phyloP scores from a whole-genome alignment of 2,888 invertebrate genomes.

The Trachelus stipa region DNA sequence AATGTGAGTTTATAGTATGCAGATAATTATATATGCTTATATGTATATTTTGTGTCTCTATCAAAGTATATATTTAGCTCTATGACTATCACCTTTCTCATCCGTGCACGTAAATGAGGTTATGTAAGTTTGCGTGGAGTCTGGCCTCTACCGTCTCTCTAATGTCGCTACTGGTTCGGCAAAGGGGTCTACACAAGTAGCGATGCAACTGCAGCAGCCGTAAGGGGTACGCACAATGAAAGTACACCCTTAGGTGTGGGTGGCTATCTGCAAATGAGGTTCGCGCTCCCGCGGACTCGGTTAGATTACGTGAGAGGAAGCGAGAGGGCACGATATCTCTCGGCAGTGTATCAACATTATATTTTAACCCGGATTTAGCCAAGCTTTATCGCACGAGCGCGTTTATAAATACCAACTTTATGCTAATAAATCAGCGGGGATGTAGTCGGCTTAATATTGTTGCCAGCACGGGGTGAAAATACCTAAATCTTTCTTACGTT shows the following conservation, averaged over 20 bases:
- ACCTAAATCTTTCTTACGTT: slow-evolving; percentile 26
- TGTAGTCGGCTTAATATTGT: slow-evolving; percentile 27
- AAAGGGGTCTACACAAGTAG: background rate
- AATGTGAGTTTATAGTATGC: slow-evolving; percentile 20
- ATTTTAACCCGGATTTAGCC: slow-evolving; percentile 27
- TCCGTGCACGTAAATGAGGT: background rate
- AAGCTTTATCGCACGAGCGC: slow-evolving; percentile 26
- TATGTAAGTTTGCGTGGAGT: background rate
- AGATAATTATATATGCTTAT: slow-evolving; percentile 15
- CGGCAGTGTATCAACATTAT: slow-evolving; percentile 28
- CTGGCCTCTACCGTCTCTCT: background rate
- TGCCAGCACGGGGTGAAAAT: slow-evolving; percentile 26
- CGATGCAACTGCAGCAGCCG: background rate
- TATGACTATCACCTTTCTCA: background rate
- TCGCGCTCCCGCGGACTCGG: background rate
- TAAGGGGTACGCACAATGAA: background rate
- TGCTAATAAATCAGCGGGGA: slow-evolving; percentile 26
- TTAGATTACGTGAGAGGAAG: slow-evolving; percentile 5
- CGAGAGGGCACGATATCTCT: slow-evolving; percentile 20
- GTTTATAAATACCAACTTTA: slow-evolving; percentile 28
- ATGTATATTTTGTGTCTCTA: background rate
- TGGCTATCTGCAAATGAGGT: background rate
- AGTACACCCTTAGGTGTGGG: slow-evolving; percentile 3
- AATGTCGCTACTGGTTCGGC: background rate
- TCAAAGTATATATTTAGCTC: background rate